Evolutionary conservation across 2,797 vertebrate species (phyloP).

Genomic region (Peromyscus melanophrys): DNA sequence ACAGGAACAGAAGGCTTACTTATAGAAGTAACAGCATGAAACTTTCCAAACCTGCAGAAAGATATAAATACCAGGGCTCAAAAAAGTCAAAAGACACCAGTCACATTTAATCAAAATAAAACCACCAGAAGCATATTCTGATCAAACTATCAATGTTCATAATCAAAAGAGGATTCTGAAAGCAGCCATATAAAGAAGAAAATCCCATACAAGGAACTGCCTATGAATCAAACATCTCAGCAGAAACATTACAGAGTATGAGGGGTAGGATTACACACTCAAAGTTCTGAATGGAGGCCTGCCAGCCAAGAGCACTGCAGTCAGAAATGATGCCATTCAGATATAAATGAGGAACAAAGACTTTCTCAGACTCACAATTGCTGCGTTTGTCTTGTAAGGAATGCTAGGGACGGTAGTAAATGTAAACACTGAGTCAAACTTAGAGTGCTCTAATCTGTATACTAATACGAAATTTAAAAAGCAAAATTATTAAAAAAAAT

Average conservation of each 20-base stretch:
- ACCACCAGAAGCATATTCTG: neutral
- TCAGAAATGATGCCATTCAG: neutral
- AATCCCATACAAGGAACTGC: neutral
- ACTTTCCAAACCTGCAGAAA: conserved; percentile 2
- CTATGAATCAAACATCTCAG: neutral
- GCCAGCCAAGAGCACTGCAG: neutral
- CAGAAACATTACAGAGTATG: neutral
- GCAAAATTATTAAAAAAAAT: neutral
- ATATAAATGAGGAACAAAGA: neutral
- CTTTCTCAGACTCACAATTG: neutral
- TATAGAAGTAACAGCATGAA: neutral
- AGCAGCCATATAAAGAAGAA: neutral
- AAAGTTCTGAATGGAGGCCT: neutral
- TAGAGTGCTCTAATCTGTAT: neutral
- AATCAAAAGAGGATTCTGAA: neutral
- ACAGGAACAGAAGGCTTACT: neutral
- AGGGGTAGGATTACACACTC: neutral
- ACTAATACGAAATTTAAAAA: neutral
- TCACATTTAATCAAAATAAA: neutral
- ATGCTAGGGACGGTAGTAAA: neutral
- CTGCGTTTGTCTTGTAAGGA: neutral
- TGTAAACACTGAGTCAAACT: neutral
- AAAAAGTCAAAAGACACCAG: neutral
- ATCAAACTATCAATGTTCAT: neutral
- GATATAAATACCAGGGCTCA: neutral